Percentiles rank a stretch among this genome's conserved stretches.
Evolutionary conservation across 2,113 vertebrate species (phyloP).

Genomic region (Heliornis fulica): DNA sequence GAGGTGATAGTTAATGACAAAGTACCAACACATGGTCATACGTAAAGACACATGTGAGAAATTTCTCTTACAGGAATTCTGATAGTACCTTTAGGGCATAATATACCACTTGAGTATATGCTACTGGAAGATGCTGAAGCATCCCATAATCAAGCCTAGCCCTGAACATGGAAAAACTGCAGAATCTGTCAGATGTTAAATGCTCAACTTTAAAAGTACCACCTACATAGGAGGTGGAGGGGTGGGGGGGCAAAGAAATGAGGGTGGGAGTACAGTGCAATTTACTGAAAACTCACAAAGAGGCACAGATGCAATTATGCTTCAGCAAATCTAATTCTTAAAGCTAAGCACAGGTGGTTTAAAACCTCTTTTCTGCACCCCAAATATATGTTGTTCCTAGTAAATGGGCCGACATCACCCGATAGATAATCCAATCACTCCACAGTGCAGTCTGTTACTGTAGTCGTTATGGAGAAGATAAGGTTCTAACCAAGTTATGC

Average conservation of each 20-base stretch:
- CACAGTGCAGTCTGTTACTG: neutral
- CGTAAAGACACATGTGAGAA: neutral
- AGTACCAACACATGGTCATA: neutral
- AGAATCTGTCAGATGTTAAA: neutral
- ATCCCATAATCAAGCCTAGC: neutral
- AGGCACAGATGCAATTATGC: neutral
- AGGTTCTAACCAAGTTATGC: conserved; percentile 34
- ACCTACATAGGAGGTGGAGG: neutral
- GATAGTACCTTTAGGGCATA: neutral
- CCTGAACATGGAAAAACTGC: neutral
- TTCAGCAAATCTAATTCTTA: neutral
- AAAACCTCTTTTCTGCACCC: neutral
- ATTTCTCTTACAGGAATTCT: neutral
- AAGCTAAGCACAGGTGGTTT: neutral
- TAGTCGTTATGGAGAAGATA: neutral
- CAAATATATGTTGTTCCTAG: neutral
- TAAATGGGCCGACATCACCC: neutral
- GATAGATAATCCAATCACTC: conserved; percentile 20
- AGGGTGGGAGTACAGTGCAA: neutral
- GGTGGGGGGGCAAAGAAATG: too few species aligned
- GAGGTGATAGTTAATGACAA: neutral
- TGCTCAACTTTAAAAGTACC: neutral
- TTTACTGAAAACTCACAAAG: neutral
- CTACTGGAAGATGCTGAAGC: neutral
- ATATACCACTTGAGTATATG: neutral